Evolutionary conservation across 1,140 invertebrate genomes (phyloP).

Genomic region (Ostrea edulis): DNA sequence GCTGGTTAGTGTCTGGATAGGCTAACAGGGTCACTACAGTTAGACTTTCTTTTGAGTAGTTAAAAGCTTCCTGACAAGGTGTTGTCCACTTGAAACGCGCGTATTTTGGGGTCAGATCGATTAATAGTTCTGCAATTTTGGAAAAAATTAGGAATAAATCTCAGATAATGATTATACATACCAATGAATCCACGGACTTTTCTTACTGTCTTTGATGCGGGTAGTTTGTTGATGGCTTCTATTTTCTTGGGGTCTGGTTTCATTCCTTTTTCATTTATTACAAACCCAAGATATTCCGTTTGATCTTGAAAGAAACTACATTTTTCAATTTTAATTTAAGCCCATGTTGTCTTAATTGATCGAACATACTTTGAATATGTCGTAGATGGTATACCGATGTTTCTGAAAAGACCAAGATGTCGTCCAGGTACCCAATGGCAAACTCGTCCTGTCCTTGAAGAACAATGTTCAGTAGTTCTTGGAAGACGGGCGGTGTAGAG

Average conservation of each 20-base stretch:
- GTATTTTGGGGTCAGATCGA: constrained; percentile 77
- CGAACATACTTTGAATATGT: background rate
- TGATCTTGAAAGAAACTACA: constrained; percentile 22
- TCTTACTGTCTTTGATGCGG: background rate
- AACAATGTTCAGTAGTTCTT: background rate
- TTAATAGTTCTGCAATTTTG: constrained; percentile 73
- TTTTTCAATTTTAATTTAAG: constrained; percentile 36
- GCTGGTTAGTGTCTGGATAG: constrained; percentile 40
- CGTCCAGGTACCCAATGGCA: constrained; percentile 9
- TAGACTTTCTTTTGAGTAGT: constrained; percentile 61
- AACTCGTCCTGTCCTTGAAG: constrained; percentile 1
- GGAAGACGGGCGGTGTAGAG: constrained; percentile 48
- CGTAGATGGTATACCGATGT: constrained; percentile 5
- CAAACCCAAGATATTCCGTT: constrained; percentile 22
- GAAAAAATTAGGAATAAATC: constrained; percentile 78
- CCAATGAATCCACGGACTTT: constrained; percentile 73
- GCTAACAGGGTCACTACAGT: constrained; percentile 53
- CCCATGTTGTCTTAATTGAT: background rate
- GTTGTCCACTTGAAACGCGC: constrained; percentile 64
- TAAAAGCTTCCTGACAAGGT: constrained; percentile 60
- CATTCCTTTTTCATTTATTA: background rate
- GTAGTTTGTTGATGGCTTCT: constrained; percentile 7
- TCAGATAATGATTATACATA: constrained; percentile 79
- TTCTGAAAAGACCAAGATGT: constrained; percentile 33
- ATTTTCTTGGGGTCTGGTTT: constrained; percentile 60